Evolutionary conservation across 2,113 vertebrate species (phyloP), one percentile per base, ranked within the genome.

Genomic region (Struthio camelus): DNA sequence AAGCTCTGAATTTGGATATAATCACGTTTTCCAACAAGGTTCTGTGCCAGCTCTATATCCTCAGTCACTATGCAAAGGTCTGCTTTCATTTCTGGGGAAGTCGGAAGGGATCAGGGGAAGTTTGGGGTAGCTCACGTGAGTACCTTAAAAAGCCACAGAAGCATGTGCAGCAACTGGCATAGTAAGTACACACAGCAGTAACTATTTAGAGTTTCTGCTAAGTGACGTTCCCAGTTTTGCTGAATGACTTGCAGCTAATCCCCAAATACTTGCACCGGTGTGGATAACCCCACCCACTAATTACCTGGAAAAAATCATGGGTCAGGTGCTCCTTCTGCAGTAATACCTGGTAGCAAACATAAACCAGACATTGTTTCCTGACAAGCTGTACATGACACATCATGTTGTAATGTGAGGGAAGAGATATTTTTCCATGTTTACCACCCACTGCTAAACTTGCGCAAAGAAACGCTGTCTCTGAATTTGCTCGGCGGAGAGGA

Each of bases 351-450:
- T 89, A 94, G 71, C 84, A 95, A 83, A 91, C 75, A 66, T 56
- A 80, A 94, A 66, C 59, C 75, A 91, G 64, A 89, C 81, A 19
- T 89, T 69, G 75, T 87, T 93, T 94, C 76, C 93, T 87, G 94
- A 95, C 81, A 87, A 65, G 87, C 85, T 34, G 3, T 77, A 93
- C 67, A 3, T 77, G 85, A 96, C 4, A 8, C 56, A 80, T 87
- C 91, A 73, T 6, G 25, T 80, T 96, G 91, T 66, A 53, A 3
- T 59, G 79, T 30, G 44, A 87, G 12, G 36, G 70, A 92, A 89
- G 81, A 95, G 54, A 80, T 36, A 14, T 87, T 95, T 75, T 89
- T 73, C 89, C 38, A 23, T 67, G 59, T 93, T 93, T 92, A 87
- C 86, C 65, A 89, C 84, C 86, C 83, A 79, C 90, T 80, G 89